Evolutionary conservation across 2,113 vertebrate species (phyloP).

Genomic region (Oxygymnocypris stewartii): DNA sequence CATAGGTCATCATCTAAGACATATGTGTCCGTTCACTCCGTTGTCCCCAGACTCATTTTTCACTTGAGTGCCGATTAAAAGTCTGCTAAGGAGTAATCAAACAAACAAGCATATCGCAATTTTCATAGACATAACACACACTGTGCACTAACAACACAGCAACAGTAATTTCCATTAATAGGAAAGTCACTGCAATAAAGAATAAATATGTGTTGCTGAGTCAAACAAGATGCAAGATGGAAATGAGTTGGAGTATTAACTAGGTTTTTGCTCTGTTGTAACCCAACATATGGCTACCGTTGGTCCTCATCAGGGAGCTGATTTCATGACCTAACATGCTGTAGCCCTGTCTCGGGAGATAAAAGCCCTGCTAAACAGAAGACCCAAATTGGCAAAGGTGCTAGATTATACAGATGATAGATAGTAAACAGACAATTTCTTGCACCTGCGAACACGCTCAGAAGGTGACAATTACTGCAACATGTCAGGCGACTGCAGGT

Average conservation of each 20-base stretch:
- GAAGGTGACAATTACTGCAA: conserved; percentile 57
- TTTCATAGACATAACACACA: conserved; percentile 7
- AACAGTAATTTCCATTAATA: neutral
- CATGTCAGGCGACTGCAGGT: conserved; percentile 41
- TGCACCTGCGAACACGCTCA: conserved; percentile 43
- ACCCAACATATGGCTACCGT: conserved; percentile 39
- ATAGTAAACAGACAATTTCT: conserved; percentile 45
- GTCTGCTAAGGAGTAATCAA: conserved; percentile 46
- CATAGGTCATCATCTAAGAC: conserved; percentile 32
- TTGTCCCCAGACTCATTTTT: conserved; percentile 41
- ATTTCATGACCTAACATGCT: conserved; percentile 40
- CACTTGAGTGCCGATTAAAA: conserved; percentile 51
- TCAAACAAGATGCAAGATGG: conserved; percentile 14
- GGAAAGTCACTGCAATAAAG: neutral
- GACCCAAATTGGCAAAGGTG: conserved; percentile 53
- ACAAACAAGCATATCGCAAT: conserved; percentile 21
- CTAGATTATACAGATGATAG: conserved; percentile 58
- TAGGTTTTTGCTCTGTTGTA: neutral
- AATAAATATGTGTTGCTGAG: neutral
- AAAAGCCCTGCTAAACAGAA: conserved; percentile 43
- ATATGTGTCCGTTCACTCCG: conserved; percentile 39
- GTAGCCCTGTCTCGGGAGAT: neutral
- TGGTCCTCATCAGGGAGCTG: conserved; percentile 21
- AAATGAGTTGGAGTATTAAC: conserved; percentile 12
- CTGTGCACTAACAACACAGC: neutral